A percentile compares a stretch with the other conserved stretches of the same genome.
Conservation (phyloP, 2,113 vertebrate species). For the Egretta garzetta region DNA sequence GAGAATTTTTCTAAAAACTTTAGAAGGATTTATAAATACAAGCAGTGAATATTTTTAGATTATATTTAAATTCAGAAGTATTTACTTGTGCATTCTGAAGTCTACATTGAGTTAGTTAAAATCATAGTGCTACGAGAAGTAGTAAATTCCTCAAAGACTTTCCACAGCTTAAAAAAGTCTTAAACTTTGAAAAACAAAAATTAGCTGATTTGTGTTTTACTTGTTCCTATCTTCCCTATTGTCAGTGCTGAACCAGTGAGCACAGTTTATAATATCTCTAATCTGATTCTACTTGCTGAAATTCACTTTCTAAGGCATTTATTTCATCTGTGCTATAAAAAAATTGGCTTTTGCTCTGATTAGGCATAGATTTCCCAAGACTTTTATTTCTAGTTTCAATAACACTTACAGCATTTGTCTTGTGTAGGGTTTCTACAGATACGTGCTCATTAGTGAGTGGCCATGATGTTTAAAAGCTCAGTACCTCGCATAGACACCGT, state of each 20-base stretch:
- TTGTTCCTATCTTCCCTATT: not conserved
- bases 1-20: conserved; percentile 17
- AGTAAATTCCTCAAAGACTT: not conserved
- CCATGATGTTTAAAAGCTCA: not conserved
- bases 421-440: not conserved
- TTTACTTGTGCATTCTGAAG: not conserved
- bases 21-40: not conserved
- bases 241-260: not conserved
- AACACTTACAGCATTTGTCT: not conserved
- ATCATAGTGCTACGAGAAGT: not conserved
- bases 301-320: not conserved
- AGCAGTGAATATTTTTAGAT: not conserved
- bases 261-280: not conserved
- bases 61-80: not conserved
- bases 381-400: not conserved
- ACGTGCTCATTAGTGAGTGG: not conserved
- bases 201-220: not conserved
- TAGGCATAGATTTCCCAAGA: not conserved
- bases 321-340: not conserved
- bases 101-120: not conserved
- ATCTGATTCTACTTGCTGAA: not conserved
- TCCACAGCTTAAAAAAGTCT: not conserved
- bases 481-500: not conserved
- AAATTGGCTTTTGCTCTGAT: not conserved
- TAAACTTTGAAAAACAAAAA: not conserved